phyloP scores from a whole-genome alignment of 2,797 vertebrate genomes.

The Melanotaenia trifasciata region DNA sequence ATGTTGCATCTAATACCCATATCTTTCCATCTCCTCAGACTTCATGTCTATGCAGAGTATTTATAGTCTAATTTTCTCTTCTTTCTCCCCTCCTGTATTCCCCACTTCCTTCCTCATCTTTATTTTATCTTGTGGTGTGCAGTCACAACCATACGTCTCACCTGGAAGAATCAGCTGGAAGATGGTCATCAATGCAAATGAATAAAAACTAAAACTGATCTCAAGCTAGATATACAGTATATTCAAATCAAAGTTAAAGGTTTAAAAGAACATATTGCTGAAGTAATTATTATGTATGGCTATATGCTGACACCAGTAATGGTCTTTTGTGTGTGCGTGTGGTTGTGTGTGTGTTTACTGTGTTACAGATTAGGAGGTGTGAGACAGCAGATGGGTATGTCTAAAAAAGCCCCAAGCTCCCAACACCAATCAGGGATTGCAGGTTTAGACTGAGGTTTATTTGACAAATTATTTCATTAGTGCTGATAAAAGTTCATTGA shows the following conservation, averaged over 20 bases:
- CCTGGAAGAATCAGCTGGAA: slow-evolving; percentile 60
- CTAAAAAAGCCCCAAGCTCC: slow-evolving; percentile 80
- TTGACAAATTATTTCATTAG: slow-evolving; percentile 71
- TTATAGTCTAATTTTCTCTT: slow-evolving; percentile 29
- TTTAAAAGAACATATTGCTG: slow-evolving; percentile 24
- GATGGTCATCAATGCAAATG: neutral
- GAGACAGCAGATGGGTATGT: slow-evolving; percentile 88
- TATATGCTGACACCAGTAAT: slow-evolving; percentile 44
- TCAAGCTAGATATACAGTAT: neutral
- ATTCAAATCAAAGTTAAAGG: slow-evolving; percentile 23
- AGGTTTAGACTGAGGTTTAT: slow-evolving; percentile 62
- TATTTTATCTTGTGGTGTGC: slow-evolving; percentile 57
- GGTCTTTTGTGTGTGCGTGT: slow-evolving; percentile 44
- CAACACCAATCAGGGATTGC: slow-evolving; percentile 70
- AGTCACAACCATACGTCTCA: slow-evolving; percentile 38
- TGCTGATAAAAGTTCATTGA: slow-evolving; percentile 64
- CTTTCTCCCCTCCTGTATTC: slow-evolving; percentile 15
- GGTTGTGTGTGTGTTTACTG: slow-evolving; percentile 29
- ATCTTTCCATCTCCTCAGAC: slow-evolving; percentile 53
- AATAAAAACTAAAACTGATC: slow-evolving; percentile 37
- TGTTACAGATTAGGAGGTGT: slow-evolving; percentile 83
- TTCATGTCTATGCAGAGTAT: slow-evolving; percentile 27
- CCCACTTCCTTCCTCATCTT: slow-evolving; percentile 29
- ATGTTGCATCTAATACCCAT: slow-evolving; percentile 50
- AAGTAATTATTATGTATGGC: slow-evolving; percentile 24